These are phyloP conservation scores for Notechis scutatus DNA, from an alignment of 2,113 vertebrate genomes.

Conservation along the genomic window DNA sequence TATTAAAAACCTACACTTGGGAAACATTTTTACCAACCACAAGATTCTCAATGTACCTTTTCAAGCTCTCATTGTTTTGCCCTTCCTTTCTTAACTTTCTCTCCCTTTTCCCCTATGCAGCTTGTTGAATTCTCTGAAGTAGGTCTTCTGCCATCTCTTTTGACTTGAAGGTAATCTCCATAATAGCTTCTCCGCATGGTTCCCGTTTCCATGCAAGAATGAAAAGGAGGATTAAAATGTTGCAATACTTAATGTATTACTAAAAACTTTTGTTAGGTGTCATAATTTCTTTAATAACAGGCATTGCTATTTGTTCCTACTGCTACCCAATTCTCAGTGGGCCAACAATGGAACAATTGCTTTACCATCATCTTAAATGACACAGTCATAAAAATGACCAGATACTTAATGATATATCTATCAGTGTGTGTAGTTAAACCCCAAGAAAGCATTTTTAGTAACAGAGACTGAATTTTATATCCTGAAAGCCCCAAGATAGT, in stretches of 20 bases:
- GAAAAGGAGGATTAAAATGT: neutral
- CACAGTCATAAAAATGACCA: neutral
- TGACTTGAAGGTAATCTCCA: neutral
- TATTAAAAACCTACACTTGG: conserved; percentile 52
- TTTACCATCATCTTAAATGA: neutral
- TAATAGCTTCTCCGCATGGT: neutral
- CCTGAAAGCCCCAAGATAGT: neutral
- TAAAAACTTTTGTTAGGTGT: neutral
- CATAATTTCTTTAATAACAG: neutral
- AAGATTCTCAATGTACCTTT: conserved; percentile 1
- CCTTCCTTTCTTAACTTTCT: neutral
- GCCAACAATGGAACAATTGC: neutral
- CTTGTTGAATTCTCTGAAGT: neutral
- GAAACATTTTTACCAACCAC: neutral
- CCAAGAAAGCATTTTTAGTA: neutral
- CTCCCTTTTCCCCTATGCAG: neutral
- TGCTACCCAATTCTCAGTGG: neutral
- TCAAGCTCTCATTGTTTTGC: neutral
- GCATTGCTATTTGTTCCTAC: neutral
- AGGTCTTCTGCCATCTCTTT: rapidly evolving
- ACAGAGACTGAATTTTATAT: neutral
- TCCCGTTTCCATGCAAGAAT: neutral
- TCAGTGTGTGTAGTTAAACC: neutral
- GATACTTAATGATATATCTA: neutral
- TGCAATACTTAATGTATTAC: neutral